Evolutionary conservation across 2,113 vertebrate genomes (phyloP), one percentile per base, ranked within the genome.

Genomic region (Dicrurus megarhynchus): DNA sequence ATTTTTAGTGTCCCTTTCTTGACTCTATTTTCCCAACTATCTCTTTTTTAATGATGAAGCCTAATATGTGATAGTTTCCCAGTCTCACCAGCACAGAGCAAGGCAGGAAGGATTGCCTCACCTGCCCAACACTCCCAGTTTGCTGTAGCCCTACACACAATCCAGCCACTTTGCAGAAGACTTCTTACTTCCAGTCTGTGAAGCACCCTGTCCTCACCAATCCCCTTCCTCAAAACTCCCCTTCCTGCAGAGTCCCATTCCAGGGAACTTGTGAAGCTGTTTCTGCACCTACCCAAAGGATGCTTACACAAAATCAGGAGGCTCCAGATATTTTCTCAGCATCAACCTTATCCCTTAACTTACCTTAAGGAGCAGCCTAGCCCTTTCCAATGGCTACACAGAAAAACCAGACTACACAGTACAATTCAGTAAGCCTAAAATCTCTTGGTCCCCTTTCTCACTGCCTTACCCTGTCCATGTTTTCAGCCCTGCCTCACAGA

Each of bases 391-490:
- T 9, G 0, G 23, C 61, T 63, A 55, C 44, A 26, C 21, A 74
- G 64, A 79, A 67, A 76, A 76, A 57, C 46, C 83, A 75, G 28
- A 41, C n/a, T 17, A 10, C 17, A 41, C 11, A 49, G 17, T 11
- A 46, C n/a, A 55, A 46, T 46, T 78, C n/a, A 84, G 46, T 49
- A 70, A 70, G 9, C 37, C 23, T 47, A 70, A 87, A 81, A 70
- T 33, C 32, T 53, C 64, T 39, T 6, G 1, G 50, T 39, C 13
- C 15, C 21, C 42, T 42, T 49, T 55, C 35, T 33, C 21, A 57
- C 63, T 7, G 9, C 28, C 44, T 65, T 32, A 27, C 23, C 12
- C 28, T 3, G 1, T 3, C 13, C 18, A 17, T 2, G 0, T 30
- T 80, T 70, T 30, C 26, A 67, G 42, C 17, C 61, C 33, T 27